Percentiles rank a stretch among this genome's conserved stretches.
phyloP scores from a whole-genome alignment of 2,113 vertebrate genomes.

The Micromys minutus region DNA sequence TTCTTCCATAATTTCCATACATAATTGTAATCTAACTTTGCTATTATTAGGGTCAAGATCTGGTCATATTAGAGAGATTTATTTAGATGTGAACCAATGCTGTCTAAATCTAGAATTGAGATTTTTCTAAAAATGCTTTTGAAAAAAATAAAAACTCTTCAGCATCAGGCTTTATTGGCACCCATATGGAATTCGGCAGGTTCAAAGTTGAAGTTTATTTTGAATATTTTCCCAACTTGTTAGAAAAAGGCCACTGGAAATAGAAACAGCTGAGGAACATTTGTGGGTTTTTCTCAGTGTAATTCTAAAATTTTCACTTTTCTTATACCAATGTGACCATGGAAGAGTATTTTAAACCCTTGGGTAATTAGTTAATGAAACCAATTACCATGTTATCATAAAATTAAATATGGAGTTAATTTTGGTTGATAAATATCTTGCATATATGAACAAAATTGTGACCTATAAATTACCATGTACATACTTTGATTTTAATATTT shows the following conservation, averaged over 20 bases:
- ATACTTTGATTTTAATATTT: background rate
- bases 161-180: conserved; percentile 9
- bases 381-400: background rate
- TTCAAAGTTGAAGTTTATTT: conserved; percentile 71
- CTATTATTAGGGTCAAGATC: background rate
- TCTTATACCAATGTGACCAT: background rate
- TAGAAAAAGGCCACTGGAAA: conserved; percentile 58
- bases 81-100: background rate
- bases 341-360: background rate
- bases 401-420: background rate
- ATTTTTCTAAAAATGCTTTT: conserved; percentile 32
- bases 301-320: conserved; percentile 25
- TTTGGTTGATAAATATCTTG: background rate
- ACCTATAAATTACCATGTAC: background rate
- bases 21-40: background rate
- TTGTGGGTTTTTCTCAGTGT: background rate
- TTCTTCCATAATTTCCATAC: conserved; percentile 4
- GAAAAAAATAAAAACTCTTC: conserved; percentile 2
- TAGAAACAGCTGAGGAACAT: conserved; percentile 5
- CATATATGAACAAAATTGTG: background rate
- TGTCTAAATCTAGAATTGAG: background rate
- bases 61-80: background rate
- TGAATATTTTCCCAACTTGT: conserved; percentile 55
- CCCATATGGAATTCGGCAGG: conserved; percentile 39
- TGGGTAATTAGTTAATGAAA: background rate